Evolutionary conservation across 2,113 vertebrate genomes (phyloP).

Genomic region (Ginglymostoma cirratum): DNA sequence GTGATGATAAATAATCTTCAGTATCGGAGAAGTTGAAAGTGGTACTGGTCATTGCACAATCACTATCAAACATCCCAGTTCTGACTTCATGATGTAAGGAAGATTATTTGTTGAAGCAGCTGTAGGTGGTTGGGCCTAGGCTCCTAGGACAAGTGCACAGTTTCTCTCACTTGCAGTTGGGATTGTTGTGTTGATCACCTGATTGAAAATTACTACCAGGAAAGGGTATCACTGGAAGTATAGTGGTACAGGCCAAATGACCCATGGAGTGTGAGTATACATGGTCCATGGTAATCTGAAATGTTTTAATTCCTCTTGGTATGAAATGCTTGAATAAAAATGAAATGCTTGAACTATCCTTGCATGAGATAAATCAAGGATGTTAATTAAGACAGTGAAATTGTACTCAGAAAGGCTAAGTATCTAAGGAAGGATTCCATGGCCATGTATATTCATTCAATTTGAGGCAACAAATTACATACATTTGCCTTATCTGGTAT

Average conservation of each 20-base stretch:
- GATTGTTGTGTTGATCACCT: neutral
- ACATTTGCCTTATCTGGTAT: neutral
- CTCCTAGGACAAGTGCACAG: neutral
- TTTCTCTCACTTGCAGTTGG: neutral
- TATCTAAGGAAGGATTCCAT: neutral
- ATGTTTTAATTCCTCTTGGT: neutral
- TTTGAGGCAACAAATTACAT: neutral
- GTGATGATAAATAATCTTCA: too few relatives aligned
- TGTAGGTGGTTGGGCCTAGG: too few relatives aligned
- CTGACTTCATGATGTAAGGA: too few relatives aligned
- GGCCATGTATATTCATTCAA: neutral
- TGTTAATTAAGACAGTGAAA: neutral
- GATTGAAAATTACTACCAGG: neutral
- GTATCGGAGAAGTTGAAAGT: too few relatives aligned
- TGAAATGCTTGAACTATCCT: neutral
- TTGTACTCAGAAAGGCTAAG: neutral
- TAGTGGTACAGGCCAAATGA: neutral
- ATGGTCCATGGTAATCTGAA: neutral
- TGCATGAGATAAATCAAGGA: neutral
- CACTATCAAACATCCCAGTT: too few relatives aligned
- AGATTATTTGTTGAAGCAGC: too few relatives aligned
- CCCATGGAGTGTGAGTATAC: neutral
- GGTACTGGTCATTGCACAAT: too few relatives aligned
- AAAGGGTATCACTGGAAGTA: neutral
- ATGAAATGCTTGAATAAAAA: neutral